These are phyloP conservation scores for Lepidurus packardi DNA, from an alignment of 1,140 invertebrate genomes.

Conservation along the genomic window DNA sequence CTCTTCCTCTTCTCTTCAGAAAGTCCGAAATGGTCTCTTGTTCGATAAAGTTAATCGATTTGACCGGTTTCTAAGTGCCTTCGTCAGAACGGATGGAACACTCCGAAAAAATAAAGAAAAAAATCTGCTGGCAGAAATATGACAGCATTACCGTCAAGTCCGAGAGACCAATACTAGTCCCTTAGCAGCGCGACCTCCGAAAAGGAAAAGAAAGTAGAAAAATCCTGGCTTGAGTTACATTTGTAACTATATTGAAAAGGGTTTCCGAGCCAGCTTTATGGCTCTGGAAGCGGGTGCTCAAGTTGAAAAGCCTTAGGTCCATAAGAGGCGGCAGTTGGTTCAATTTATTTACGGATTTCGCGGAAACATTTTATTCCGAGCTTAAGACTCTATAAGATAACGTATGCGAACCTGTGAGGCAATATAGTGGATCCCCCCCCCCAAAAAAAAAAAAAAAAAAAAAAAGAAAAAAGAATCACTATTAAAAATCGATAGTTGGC, in stretches of 20 bases:
- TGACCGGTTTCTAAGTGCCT: conserved; percentile 18
- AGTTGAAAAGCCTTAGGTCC: background rate
- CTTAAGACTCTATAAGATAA: background rate
- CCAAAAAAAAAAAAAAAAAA: background rate
- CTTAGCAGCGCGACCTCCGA: background rate
- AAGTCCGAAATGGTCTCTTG: background rate
- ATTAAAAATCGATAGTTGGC: conserved; percentile 18
- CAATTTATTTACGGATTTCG: too few relatives aligned
- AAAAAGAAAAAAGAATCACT: background rate
- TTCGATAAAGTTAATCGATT: conserved; percentile 10
- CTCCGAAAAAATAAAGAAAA: background rate
- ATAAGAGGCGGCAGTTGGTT: background rate
- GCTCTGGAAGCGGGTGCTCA: background rate
- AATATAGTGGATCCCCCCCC: background rate
- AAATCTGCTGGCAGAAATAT: conserved; percentile 2
- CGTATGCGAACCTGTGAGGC: background rate
- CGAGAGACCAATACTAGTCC: background rate
- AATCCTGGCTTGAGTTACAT: background rate
- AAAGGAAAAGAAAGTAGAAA: background rate
- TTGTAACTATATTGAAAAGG: conserved; percentile 11
- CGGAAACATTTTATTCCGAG: too few relatives aligned
- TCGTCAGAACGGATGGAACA: background rate
- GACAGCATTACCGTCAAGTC: background rate
- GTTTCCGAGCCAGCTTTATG: background rate
- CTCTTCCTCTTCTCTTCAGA: background rate